Evolutionary conservation across 2,113 vertebrate genomes (phyloP).

Genomic region (Periophthalmus modestus): DNA sequence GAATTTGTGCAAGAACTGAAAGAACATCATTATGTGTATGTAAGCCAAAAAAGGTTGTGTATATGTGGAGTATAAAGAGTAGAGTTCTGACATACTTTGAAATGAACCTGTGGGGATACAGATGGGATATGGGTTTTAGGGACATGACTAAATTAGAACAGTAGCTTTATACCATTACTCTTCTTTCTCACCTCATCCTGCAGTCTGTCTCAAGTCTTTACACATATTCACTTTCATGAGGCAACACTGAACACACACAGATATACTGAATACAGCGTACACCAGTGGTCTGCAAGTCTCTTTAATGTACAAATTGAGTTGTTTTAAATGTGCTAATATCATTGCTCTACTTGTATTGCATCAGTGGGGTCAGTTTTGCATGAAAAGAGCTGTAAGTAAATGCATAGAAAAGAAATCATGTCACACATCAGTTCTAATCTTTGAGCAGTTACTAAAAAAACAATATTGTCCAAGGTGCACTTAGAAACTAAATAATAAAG

Average conservation of each 20-base stretch:
- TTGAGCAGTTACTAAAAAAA: no score
- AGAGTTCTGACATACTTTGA: conserved; percentile 63
- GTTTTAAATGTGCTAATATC: conserved; percentile 37
- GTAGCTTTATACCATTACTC: conserved; percentile 60
- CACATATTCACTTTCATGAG: conserved; percentile 23
- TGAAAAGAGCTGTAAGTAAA: neutral
- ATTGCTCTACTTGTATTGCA: conserved; percentile 1
- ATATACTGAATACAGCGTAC: conserved; percentile 20
- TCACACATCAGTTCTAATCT: no score
- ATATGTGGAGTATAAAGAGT: conserved; percentile 62
- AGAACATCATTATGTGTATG: conserved; percentile 41
- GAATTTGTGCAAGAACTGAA: conserved; percentile 37
- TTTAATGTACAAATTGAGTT: conserved; percentile 31
- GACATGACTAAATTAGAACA: conserved; percentile 70
- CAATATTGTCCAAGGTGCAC: no score
- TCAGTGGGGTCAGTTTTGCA: neutral
- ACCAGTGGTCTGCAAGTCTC: conserved; percentile 27
- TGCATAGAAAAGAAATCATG: neutral
- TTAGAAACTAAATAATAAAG: neutral
- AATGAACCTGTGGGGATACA: conserved; percentile 56
- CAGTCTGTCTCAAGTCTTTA: conserved; percentile 15
- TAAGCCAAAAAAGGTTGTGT: conserved; percentile 47
- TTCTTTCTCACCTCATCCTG: conserved; percentile 33
- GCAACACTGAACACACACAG: conserved; percentile 22
- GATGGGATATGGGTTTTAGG: conserved; percentile 63